Conservation (phyloP, 2,888 invertebrate genomes). For the Habrosyne pyritoides region DNA sequence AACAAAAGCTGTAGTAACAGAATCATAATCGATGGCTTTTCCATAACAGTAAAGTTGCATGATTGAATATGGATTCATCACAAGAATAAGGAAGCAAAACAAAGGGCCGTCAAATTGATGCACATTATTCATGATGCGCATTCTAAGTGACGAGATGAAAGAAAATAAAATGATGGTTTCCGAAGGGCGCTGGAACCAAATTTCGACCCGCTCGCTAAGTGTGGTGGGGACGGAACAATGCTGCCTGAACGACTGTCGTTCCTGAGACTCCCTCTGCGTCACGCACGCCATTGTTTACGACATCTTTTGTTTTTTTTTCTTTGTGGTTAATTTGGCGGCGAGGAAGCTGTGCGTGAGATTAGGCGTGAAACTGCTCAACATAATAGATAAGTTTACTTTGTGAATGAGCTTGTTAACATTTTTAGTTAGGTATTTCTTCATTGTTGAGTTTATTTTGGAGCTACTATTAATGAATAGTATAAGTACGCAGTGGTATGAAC, state of each 20-base stretch:
- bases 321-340: slow-evolving; percentile 60
- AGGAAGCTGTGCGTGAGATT: slow-evolving; percentile 48
- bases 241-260: slow-evolving; percentile 44
- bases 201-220: slow-evolving; percentile 48
- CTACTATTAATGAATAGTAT: background rate
- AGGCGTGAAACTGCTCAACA: slow-evolving; percentile 54
- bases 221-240: slow-evolving; percentile 63
- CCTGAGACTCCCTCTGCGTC: slow-evolving; percentile 60
- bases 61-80: slow-evolving; percentile 47
- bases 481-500: too few relatives aligned
- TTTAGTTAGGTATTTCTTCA: background rate
- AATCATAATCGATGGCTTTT: slow-evolving; percentile 5
- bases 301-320: slow-evolving; percentile 62
- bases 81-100: slow-evolving; percentile 49
- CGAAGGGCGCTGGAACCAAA: slow-evolving; percentile 39
- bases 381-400: slow-evolving; percentile 39
- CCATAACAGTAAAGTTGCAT: slow-evolving; percentile 18
- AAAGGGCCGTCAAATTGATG: slow-evolving; percentile 62
- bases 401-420: slow-evolving; percentile 23
- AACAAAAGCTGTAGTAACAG: slow-evolving; percentile 6
- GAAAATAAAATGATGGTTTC: slow-evolving; percentile 27
- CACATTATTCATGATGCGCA: slow-evolving; percentile 71
- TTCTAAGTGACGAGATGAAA: slow-evolving; percentile 35
- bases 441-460: background rate
- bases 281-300: slow-evolving; percentile 62